These are phyloP conservation scores for Phrynocephalus versicolor DNA, from an alignment of 2,113 vertebrate genomes.

Conservation along the genomic window DNA sequence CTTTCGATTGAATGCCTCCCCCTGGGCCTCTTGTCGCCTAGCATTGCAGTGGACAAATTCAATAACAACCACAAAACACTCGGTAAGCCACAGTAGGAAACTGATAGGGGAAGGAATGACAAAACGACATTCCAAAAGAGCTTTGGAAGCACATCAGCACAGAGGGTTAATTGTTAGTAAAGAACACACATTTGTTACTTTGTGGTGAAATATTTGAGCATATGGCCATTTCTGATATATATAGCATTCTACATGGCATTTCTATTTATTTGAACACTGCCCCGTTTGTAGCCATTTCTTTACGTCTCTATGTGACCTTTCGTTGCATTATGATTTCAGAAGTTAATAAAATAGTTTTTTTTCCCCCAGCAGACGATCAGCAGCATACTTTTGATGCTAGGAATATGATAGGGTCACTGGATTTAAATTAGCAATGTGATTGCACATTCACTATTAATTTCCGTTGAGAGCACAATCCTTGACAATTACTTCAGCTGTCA, in stretches of 20 bases:
- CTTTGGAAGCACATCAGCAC: not conserved
- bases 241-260: not conserved
- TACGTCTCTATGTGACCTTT: too few relatives aligned
- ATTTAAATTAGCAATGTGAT: conserved; percentile 37
- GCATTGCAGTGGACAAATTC: not conserved
- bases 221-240: conserved; percentile 31
- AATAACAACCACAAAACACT: not conserved
- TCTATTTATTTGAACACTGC: too few relatives aligned
- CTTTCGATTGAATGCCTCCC: conserved; percentile 19
- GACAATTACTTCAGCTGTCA: conserved; percentile 13
- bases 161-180: conserved; percentile 21
- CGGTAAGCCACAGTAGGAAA: not conserved
- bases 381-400: conserved; percentile 46
- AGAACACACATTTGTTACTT: conserved; percentile 11
- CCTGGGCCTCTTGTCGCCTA: not conserved
- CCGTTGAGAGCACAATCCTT: conserved; percentile 59
- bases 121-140: conserved; percentile 12
- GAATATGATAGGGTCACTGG: conserved; percentile 31
- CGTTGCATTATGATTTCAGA: conserved; percentile 32
- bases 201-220: conserved; percentile 27
- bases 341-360: conserved; percentile 66
- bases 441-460: conserved; percentile 34
- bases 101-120: not conserved
- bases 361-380: conserved; percentile 58
- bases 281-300: conserved; percentile 13